Base-by-base conservation (phyloP, 2,113 vertebrate genomes). In the Xenopus borealis region DNA sequence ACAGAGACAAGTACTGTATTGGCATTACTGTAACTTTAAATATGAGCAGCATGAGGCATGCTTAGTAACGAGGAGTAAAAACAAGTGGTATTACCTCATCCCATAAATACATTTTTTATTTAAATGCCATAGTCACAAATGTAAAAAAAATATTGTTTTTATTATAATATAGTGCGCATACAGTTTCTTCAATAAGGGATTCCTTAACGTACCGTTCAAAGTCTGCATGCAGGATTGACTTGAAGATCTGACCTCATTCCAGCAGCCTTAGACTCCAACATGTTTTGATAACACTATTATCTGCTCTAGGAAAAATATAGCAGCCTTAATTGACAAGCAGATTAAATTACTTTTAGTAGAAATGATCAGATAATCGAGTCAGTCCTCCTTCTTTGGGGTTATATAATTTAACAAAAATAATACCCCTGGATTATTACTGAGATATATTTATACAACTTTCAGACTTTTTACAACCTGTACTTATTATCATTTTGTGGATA, bases 341-440 rank as follows among this genome's bases (percentile, higher is more conserved):
- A 92, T 89, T 80, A 81, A n/a, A n/a, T n/a, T n/a, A n/a, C 78
- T 91, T 92, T 93, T 92, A 93, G 91, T 91, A 91, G 85, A 89
- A 88, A 86, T 88, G 83, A 85, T 90, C 90, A 91, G 89, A 89
- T 89, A 88, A 90, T 93, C 88, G 89, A 91, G 89, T 92, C 89
- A 87, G 85, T 89, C 83, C 82, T 90, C 87, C 86, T 80, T 88
- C 83, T 87, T 85, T 86, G 87, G 88, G 88, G 90, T 91, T 87
- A 89, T 90, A 91, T 93, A 91, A 93, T 84, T 93, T 93, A 93
- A 89, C 84, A 89, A 89, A 88, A 77, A 70, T 69, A 69, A 85
- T 88, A 90, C 88, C 80, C 83, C 84, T 87, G 85, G 86, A 90
- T 84, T 87, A 86, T 90, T 84, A 91, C 89, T 91, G 89, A 86